These are phyloP conservation scores for Cyprinodon tularosa DNA, from an alignment of 2,113 vertebrate genomes.

Conservation along the genomic window DNA sequence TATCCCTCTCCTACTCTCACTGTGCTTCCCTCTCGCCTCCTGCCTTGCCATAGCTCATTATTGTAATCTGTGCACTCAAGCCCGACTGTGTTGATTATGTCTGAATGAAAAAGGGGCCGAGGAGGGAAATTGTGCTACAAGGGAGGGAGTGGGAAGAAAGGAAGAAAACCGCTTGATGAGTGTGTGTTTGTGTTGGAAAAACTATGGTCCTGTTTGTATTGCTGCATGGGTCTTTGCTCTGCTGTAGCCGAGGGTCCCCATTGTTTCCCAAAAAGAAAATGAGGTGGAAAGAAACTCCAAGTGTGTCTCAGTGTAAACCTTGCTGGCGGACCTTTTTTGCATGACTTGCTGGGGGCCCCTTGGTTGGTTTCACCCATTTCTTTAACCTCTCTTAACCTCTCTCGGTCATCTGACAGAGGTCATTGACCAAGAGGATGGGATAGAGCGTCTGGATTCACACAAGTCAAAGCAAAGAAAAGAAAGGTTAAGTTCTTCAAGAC, in stretches of 20 bases:
- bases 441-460: constrained; percentile 54
- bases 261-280: background rate
- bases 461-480: constrained; percentile 2
- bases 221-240: constrained; percentile 58
- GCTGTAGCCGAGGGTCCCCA: constrained; percentile 4
- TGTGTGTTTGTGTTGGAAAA: constrained; percentile 71
- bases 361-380: constrained; percentile 75
- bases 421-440: constrained; percentile 79
- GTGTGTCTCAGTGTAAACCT: constrained; percentile 35
- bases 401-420: constrained; percentile 85
- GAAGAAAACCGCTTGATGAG: constrained; percentile 57
- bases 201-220: constrained; percentile 59
- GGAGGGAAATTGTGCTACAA: constrained; percentile 26
- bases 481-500: background rate
- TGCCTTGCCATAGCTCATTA: constrained; percentile 67
- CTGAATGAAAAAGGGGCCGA: constrained; percentile 40
- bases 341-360: constrained; percentile 79
- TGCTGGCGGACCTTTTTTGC: constrained; percentile 80
- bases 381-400: constrained; percentile 81
- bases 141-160: constrained; percentile 10
- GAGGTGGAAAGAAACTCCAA: constrained; percentile 22
- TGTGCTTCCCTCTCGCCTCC: constrained; percentile 43
- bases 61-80: constrained; percentile 55
- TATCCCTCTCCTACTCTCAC: constrained; percentile 35
- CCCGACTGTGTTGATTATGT: constrained; percentile 47